These are phyloP conservation scores for Cyprinodon diabolis DNA, from an alignment of 2,797 vertebrate genomes.

Conservation along the genomic window DNA sequence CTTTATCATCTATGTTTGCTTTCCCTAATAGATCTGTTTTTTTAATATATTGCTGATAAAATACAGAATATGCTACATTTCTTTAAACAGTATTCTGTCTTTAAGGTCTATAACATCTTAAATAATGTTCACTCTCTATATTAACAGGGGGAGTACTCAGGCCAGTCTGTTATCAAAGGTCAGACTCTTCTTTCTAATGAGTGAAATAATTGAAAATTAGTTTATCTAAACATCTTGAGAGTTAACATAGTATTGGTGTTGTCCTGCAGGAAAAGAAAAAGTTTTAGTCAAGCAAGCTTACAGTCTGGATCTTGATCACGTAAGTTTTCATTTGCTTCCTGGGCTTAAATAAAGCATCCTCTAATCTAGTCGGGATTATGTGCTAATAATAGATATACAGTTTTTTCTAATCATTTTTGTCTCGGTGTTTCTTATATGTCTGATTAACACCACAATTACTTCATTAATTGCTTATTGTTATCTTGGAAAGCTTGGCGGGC, in stretches of 20 bases:
- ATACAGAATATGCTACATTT: not conserved
- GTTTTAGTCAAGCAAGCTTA: slow-evolving; percentile 86
- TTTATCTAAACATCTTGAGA: not conserved
- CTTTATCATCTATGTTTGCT: not conserved
- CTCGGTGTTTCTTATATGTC: no score
- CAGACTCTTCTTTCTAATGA: slow-evolving; percentile 2
- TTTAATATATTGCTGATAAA: not conserved
- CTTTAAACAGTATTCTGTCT: not conserved
- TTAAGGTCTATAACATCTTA: not conserved
- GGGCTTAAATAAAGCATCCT: not conserved
- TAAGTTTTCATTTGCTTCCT: slow-evolving; percentile 58
- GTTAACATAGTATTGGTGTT: slow-evolving; percentile 16
- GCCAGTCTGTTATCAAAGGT: slow-evolving; percentile 86
- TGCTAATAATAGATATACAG: no score
- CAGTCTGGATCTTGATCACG: slow-evolving; percentile 85
- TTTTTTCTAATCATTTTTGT: no score
- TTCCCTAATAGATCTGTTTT: not conserved
- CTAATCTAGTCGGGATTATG: not conserved
- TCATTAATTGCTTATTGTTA: no score
- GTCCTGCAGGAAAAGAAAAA: slow-evolving; percentile 89
- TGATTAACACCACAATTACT: no score
- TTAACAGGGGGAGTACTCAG: slow-evolving; percentile 81
- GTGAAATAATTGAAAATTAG: not conserved
- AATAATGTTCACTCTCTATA: not conserved
- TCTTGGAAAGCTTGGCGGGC: not conserved